Evolutionary conservation across 2,888 invertebrate species (phyloP), one percentile per base, ranked within the genome.

Genomic region (Melipona beecheii): DNA sequence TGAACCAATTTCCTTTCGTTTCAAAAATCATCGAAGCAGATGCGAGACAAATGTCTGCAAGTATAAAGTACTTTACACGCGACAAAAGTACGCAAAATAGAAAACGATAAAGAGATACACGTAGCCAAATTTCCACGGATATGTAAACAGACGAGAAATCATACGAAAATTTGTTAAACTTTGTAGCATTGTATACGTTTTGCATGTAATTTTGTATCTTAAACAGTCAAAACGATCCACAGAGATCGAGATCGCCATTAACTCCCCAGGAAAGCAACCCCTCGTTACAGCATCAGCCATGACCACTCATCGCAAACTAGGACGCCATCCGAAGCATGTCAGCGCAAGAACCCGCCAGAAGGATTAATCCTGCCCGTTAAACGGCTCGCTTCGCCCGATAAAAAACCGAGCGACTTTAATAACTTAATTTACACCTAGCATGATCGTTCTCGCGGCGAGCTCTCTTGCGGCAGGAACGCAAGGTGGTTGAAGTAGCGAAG

Each of bases 361-460:
- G 56, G 56, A 58, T 58, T 58, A 58, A 58, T 58, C 56, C 56
- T n/a, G 56, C 56, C 56, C n/a, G 56, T 58, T 58, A 58, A 58
- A 58, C 56, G n/a, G 56, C 24, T 58, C 15, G 9, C 56, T 24
- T 13, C 56, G n/a, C 15, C 15, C 15, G n/a, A 58, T 58, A 58
- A 81, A 27, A 73, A 83, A 82, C 24, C 64, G 64, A 24, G 5
- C 54, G 56, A 73, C 54, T 62, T 73, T 84, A 81, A 84, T 81
- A 81, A 83, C 84, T 85, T 84, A 84, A 84, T 85, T 79, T 84
- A 66, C 79, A 81, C 84, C 71, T 78, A 64, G 70, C 71, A 13
- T 58, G 71, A 58, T 58, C 74, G 64, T 24, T 31, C 52, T 58
- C 43, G 31, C 64, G 19, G 21, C n/a, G 43, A 62, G n/a, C 24